Percentiles rank a stretch among this genome's conserved stretches.
These are phyloP conservation scores for Formicarius rufipectus DNA, from an alignment of 2,113 vertebrate species.

Conservation along the genomic window DNA sequence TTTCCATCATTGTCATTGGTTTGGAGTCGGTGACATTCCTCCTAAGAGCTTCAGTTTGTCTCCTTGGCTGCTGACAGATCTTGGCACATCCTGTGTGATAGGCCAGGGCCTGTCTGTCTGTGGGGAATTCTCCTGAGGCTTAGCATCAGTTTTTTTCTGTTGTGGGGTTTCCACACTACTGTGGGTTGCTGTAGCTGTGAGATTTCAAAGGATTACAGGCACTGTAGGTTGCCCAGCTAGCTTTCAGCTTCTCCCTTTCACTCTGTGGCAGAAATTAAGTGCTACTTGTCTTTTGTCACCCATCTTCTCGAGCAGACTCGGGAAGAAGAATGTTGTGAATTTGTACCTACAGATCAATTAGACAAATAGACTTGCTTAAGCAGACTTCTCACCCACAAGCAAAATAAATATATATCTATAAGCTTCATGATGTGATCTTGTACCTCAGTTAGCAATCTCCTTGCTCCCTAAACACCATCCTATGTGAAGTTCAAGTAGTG, in stretches of 20 bases:
- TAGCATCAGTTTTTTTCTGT: neutral
- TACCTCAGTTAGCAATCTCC: rapidly evolving
- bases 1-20: neutral
- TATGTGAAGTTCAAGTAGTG: neutral
- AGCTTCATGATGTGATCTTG: neutral
- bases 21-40: neutral
- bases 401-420: rapidly evolving
- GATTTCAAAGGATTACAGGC: neutral
- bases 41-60: neutral
- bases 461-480: neutral
- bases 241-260: neutral
- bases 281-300: neutral
- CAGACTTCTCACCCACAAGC: neutral
- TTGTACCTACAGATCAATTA: neutral
- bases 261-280: neutral
- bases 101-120: neutral
- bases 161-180: neutral
- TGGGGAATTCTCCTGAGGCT: neutral
- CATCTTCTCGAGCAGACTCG: neutral
- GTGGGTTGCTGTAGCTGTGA: neutral
- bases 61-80: neutral
- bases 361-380: neutral
- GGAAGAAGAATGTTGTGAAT: neutral
- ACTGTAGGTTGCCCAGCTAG: neutral
- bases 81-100: neutral